Percentiles rank a stretch among this genome's conserved stretches.
phyloP scores from a whole-genome alignment of 2,888 invertebrate species.

The Chloromyia formosa region DNA sequence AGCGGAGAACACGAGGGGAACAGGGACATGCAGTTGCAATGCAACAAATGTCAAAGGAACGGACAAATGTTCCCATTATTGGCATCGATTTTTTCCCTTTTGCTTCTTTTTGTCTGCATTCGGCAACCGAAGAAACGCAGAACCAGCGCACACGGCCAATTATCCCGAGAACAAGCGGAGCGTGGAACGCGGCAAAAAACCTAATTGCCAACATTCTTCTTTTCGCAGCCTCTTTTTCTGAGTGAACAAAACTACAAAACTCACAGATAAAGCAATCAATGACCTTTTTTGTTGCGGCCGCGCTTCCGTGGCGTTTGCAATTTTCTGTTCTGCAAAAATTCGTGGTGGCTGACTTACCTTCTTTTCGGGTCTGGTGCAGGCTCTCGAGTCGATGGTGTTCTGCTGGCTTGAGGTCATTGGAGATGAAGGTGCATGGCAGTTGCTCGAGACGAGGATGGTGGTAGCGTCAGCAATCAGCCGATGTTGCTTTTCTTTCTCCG shows the following conservation, averaged over 20 bases:
- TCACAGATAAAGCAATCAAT: conserved; percentile 35
- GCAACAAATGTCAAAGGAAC: conserved; percentile 32
- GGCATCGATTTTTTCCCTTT: conserved; percentile 28
- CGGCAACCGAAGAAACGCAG: neutral
- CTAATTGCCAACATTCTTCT: conserved; percentile 22
- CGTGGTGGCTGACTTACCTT: no score
- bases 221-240: neutral
- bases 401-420: conserved; percentile 52
- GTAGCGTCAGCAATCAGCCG: neutral
- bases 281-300: conserved; percentile 23
- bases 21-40: conserved; percentile 25
- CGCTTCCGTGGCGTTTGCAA: no score
- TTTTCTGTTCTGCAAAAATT: no score
- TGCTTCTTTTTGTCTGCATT: no score
- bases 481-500: neutral
- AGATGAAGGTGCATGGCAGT: no score
- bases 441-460: neutral
- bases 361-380: conserved; percentile 73
- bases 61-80: neutral
- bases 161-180: conserved; percentile 4
- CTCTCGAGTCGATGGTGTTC: conserved; percentile 71
- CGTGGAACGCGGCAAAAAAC: conserved; percentile 10
- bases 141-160: neutral
- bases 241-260: neutral
- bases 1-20: neutral